Percentiles rank a stretch among this genome's conserved stretches.
These are phyloP conservation scores for honey bee (Apis mellifera) DNA, from an alignment of 1,140 invertebrate genomes.

Conservation along the genomic window Amel_HAv3.1 CM009935.2:4811001-4811500, in stretches of 20 bases:
- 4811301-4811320: not conserved
- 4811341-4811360: conserved; percentile 8
- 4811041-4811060: not conserved
- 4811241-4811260: conserved; percentile 39
- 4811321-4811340: not conserved
- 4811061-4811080: not conserved
- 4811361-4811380: not conserved
- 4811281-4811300: conserved; percentile 25
- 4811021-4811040: not conserved
- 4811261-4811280: conserved; percentile 41
- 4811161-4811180: conserved; percentile 35
- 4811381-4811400: not conserved
- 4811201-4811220: conserved; percentile 34
- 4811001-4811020: not conserved
- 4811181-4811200: conserved; percentile 40
- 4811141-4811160: conserved; percentile 11
- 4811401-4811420: too few species aligned
- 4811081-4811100: not conserved
- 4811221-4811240: conserved; percentile 18
- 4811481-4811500: too few species aligned
- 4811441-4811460: too few species aligned
- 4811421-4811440: too few species aligned
- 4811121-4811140: conserved; percentile 6
- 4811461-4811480: too few species aligned
- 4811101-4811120: not conserved